Conservation (phyloP, 2,113 vertebrate species). For the Crotalus viridis region DNA sequence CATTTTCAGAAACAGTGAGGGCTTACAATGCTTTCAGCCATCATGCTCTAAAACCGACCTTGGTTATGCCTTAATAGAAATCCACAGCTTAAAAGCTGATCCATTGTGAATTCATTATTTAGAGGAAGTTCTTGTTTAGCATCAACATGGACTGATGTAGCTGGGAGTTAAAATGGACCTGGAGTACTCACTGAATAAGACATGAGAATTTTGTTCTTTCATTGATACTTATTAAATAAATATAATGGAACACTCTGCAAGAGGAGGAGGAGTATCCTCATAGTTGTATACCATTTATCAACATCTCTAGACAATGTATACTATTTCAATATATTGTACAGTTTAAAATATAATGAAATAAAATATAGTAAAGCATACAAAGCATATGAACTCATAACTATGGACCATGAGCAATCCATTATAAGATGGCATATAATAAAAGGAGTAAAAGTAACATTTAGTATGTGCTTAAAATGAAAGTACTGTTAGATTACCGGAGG, state of each 20-base stretch:
- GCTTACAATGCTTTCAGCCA: neutral
- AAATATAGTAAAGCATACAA: neutral
- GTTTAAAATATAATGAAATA: neutral
- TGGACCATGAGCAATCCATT: neutral
- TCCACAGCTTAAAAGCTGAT: neutral
- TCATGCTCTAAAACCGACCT: neutral
- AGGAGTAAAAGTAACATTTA: neutral
- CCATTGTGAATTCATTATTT: neutral
- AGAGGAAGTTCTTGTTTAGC: neutral
- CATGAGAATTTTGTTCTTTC: neutral
- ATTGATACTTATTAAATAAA: neutral
- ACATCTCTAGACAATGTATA: neutral
- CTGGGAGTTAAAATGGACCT: neutral
- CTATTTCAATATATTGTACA: neutral
- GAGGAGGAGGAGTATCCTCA: neutral
- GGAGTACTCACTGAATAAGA: neutral
- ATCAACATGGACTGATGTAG: neutral
- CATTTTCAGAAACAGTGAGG: neutral
- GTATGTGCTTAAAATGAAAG: neutral
- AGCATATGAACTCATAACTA: neutral
- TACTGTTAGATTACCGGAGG: neutral
- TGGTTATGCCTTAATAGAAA: neutral
- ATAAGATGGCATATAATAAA: neutral
- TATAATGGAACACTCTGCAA: neutral
- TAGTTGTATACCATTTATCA: neutral